Base-by-base conservation (phyloP, 2,888 invertebrate species). In the Axea sp. region DNA sequence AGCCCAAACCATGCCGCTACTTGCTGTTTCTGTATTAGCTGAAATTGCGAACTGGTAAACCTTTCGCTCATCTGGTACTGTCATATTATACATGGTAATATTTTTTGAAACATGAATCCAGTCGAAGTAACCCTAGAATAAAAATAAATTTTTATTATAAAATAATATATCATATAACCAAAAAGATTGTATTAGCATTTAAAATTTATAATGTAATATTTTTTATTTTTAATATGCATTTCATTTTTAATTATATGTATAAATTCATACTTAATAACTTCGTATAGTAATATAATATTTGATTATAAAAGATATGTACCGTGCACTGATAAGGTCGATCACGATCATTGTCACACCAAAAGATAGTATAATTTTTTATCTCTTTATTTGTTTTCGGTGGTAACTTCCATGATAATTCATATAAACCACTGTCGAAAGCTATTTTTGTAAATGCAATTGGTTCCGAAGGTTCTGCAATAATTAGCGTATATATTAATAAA, bases 1-100 rank as follows among this genome's bases (percentile, higher is more conserved):
- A 5, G 95, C 93, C 96, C 96, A 96, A 6, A 92, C 90, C 93
- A 96, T 94, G 0, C 96, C 96, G 83, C 95, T 95, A 76, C 94
- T 95, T 69, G 90, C 90, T 1, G 86, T 86, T 0, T 88, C 87
- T 31, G 91, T 92, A 81, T 96, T 95, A 0, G 94, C 94, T 2
- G 96, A 92, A 71, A 96, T 94, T 0, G 95, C 96, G 89, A 96
- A 95, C 81, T 91, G 94, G 83, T 91, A 93, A 22, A 91, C 90
- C 59, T 87, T 86, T 67, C 88, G 88, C 51, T 91, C 90, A 74
- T 88, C 89, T 73, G 91, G 90, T 11, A 93, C 89, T 14, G 91
- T 90, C 78, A 92, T 89, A 37, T 92, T 91, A 82, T 91, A 85
- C 17, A 88, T 83, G 8, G 83, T 88, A 80, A 89, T 88, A 84